Evolutionary conservation across 1,140 invertebrate species (phyloP).

Genomic region (Magallana angulata): DNA sequence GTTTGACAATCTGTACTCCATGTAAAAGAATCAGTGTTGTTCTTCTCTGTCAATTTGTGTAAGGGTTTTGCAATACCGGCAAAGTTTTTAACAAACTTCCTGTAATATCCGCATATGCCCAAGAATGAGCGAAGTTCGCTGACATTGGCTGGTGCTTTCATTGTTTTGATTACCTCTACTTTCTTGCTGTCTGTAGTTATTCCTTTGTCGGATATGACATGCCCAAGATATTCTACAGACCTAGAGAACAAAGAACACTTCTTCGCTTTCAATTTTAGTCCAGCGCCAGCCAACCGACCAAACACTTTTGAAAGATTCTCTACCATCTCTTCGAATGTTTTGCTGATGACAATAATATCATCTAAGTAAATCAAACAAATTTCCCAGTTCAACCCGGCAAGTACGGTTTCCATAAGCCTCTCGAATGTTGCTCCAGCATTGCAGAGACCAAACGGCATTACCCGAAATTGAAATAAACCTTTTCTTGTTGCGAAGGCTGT

Average conservation of each 20-base stretch:
- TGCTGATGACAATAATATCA: too few relatives aligned
- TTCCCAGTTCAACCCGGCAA: too few relatives aligned
- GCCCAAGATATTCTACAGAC: not conserved
- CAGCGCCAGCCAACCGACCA: too few relatives aligned
- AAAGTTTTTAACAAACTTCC: slow-evolving; percentile 46
- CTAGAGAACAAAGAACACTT: not conserved
- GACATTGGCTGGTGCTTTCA: not conserved
- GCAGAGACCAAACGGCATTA: too few relatives aligned
- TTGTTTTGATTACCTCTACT: not conserved
- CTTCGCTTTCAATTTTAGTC: too few relatives aligned
- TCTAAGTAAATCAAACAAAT: too few relatives aligned
- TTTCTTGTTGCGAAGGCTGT: too few relatives aligned
- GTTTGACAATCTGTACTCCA: slow-evolving; percentile 37
- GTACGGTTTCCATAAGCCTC: too few relatives aligned
- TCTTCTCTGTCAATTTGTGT: slow-evolving; percentile 9
- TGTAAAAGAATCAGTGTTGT: not conserved
- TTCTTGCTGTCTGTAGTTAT: not conserved
- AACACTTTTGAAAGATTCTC: too few relatives aligned
- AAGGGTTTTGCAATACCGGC: slow-evolving; percentile 40
- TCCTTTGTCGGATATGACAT: not conserved
- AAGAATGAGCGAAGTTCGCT: slow-evolving; percentile 20
- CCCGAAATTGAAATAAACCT: too few relatives aligned
- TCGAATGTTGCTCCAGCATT: too few relatives aligned
- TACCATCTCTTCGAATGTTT: too few relatives aligned
- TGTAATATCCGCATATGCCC: slow-evolving; percentile 45